A percentile compares a stretch with the other conserved stretches of the same genome.
Conservation (phyloP, 2,113 vertebrate genomes). For the Pachycephala philippinensis region DNA sequence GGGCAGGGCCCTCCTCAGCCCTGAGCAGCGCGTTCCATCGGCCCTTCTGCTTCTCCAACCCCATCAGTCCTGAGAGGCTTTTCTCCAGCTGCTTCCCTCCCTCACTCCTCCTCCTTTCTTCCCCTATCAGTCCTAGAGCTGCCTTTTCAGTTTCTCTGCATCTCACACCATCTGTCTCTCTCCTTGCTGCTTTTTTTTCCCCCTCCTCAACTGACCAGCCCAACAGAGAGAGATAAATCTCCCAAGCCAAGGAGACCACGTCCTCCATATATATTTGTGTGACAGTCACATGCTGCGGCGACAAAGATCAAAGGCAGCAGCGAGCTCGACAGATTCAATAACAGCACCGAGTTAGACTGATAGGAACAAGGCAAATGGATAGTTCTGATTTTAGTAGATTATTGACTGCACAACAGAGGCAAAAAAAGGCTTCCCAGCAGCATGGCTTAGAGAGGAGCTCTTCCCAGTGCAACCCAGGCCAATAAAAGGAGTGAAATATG, state of each 20-base stretch:
- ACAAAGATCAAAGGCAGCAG: slow-evolving; percentile 35
- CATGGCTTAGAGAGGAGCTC: not conserved
- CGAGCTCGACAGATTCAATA: not conserved
- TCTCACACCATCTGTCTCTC: slow-evolving; percentile 21
- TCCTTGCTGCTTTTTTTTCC: not conserved
- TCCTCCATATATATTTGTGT: slow-evolving; percentile 10
- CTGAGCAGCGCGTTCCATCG: not conserved
- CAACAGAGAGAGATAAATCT: slow-evolving; percentile 40
- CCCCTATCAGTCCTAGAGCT: not conserved
- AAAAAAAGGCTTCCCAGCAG: slow-evolving; percentile 5
- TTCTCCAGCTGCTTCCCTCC: not conserved
- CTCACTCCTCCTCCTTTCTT: not conserved
- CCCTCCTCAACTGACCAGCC: slow-evolving; percentile 19
- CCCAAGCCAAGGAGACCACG: slow-evolving; percentile 27
- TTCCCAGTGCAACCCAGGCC: not conserved
- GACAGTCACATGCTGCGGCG: not conserved
- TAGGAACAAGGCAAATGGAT: slow-evolving; percentile 40
- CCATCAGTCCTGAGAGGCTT: not conserved
- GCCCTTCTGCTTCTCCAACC: not conserved
- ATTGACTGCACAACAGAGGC: slow-evolving; percentile 25
- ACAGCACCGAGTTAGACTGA: not conserved
- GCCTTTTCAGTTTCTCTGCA: not conserved
- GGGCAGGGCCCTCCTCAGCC: not conserved
- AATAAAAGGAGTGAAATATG: not conserved
- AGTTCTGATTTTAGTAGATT: slow-evolving; percentile 48